Evolutionary conservation across 2,888 invertebrate genomes (phyloP).

Genomic region (Diarsia rubi): DNA sequence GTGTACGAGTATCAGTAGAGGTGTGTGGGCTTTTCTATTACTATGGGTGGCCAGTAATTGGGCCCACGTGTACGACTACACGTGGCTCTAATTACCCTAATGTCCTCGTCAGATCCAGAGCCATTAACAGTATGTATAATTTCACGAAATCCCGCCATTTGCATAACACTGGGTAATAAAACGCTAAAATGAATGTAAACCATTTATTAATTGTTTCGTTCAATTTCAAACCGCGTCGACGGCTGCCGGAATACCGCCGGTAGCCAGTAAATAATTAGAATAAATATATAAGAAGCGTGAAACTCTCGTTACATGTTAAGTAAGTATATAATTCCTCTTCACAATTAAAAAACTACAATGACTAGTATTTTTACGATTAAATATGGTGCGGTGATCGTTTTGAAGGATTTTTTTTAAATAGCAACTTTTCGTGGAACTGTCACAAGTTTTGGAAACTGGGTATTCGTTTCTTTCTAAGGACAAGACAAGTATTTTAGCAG

Average conservation of each 20-base stretch:
- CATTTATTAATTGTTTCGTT: conserved; percentile 79
- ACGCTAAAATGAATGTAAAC: conserved; percentile 79
- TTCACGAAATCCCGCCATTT: neutral
- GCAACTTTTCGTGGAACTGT: neutral
- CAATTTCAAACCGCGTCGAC: conserved; percentile 71
- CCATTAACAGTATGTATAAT: neutral
- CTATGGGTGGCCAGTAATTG: neutral
- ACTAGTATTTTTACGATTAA: conserved; percentile 75
- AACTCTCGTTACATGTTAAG: conserved; percentile 72
- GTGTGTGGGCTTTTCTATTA: neutral
- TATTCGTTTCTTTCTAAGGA: neutral
- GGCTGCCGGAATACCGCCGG: conserved; percentile 52
- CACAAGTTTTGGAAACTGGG: neutral
- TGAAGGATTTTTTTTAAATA: conserved; percentile 53
- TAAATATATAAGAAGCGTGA: conserved; percentile 83
- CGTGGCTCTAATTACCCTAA: neutral
- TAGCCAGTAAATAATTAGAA: conserved; percentile 70
- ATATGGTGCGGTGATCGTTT: conserved; percentile 64
- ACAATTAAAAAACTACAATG: conserved; percentile 80
- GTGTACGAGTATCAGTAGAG: neutral
- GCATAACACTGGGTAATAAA: conserved; percentile 60
- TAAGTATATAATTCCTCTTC: conserved; percentile 72
- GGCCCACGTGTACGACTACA: neutral
- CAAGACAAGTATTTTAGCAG: conserved; percentile 21
- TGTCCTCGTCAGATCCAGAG: neutral